These are phyloP conservation scores for Pseudomyrmex cubaensis DNA, from an alignment of 1,140 invertebrate species.

Conservation along the genomic window DNA sequence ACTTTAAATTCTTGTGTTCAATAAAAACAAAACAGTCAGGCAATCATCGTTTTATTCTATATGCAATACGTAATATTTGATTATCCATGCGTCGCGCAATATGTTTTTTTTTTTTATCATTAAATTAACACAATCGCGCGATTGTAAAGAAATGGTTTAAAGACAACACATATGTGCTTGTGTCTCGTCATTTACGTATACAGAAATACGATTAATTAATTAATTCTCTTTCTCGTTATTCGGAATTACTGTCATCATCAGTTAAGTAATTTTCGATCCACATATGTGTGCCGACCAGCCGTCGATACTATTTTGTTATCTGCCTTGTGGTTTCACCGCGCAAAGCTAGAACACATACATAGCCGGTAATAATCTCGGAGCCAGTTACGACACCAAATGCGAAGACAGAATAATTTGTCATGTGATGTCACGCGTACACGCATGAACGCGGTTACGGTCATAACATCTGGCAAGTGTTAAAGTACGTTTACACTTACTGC, in stretches of 20 bases:
- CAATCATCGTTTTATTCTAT: neutral
- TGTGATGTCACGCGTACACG: constrained; percentile 42
- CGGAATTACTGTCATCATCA: constrained; percentile 1
- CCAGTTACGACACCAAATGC: constrained; percentile 45
- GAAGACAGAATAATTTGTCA: constrained; percentile 56
- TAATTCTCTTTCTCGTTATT: constrained; percentile 19
- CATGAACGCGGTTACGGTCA: constrained; percentile 6
- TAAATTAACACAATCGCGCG: neutral
- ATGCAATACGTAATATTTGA: neutral
- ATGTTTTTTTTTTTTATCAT: neutral
- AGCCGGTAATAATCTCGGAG: constrained; percentile 44
- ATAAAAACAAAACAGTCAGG: neutral
- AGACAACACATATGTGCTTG: neutral
- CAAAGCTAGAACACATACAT: neutral
- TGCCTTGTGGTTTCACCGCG: constrained; percentile 6
- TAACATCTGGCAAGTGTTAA: constrained; percentile 51
- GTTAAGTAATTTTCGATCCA: constrained; percentile 20
- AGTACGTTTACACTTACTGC: constrained; percentile 16
- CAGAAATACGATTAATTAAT: constrained; percentile 22
- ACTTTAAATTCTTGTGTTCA: neutral
- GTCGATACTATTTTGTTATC: constrained; percentile 26
- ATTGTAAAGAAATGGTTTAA: neutral
- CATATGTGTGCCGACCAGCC: neutral
- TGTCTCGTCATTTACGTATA: neutral
- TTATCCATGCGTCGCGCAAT: neutral